Conservation (phyloP, 2,113 vertebrate species). For the Pomatostomus ruficeps region DNA sequence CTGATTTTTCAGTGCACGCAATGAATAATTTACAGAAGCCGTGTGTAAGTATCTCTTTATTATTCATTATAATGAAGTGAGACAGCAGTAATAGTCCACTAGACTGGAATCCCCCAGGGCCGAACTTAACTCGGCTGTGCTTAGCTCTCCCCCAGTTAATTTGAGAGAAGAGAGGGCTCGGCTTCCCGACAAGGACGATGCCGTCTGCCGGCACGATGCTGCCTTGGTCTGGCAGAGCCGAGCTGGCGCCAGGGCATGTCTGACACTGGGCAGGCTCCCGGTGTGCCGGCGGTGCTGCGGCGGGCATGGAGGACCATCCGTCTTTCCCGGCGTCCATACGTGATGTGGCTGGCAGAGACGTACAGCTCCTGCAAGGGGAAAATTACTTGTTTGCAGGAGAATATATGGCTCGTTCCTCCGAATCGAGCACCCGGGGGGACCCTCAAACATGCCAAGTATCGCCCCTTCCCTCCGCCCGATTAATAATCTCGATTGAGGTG, state of each 20-base stretch:
- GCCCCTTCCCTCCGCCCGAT: neutral
- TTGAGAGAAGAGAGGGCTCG: neutral
- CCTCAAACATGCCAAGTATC: neutral
- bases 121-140: constrained; percentile 37
- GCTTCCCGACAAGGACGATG: neutral
- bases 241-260: rapidly evolving
- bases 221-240: neutral
- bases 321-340: neutral
- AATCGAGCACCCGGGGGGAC: neutral
- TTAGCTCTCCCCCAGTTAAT: constrained; percentile 62
- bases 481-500: neutral
- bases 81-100: constrained; percentile 77
- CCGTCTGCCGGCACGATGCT: rapidly evolving
- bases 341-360: neutral
- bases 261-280: neutral
- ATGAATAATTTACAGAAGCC: constrained; percentile 79
- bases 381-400: neutral
- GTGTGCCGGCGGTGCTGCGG: rapidly evolving
- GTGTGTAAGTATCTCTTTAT: constrained; percentile 78
- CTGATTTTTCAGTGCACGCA: constrained; percentile 59
- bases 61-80: constrained; percentile 80
- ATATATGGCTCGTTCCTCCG: neutral
- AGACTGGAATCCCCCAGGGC: constrained; percentile 70
- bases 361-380: neutral
- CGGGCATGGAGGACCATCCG: neutral